Evolutionary conservation across 2,888 invertebrate genomes (phyloP).

Genomic region (Chironomus riparius): DNA sequence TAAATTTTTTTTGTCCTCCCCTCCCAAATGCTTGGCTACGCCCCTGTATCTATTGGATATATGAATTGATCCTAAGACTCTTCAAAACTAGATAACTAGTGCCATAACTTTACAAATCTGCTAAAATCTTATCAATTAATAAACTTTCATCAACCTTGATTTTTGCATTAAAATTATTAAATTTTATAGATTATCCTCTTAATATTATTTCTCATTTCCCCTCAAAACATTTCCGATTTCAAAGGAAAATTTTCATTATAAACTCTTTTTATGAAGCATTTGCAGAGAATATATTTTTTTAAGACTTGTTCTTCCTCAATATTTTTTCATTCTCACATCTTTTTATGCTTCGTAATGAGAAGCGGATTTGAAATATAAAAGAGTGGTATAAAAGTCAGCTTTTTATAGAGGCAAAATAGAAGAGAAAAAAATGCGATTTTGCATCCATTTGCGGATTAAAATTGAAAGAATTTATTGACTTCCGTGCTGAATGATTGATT

Average conservation of each 20-base stretch:
- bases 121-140: too few relatives aligned
- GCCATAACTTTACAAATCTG: too few relatives aligned
- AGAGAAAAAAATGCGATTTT: not conserved
- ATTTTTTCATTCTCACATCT: not conserved
- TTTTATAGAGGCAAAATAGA: not conserved
- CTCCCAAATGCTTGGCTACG: too few relatives aligned
- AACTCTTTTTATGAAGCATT: not conserved
- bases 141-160: too few relatives aligned
- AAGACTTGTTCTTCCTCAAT: not conserved
- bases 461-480: too few relatives aligned
- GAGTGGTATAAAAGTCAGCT: not conserved
- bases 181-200: not conserved
- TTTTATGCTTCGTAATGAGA: not conserved
- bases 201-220: not conserved
- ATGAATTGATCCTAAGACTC: too few relatives aligned
- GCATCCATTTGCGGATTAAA: not conserved
- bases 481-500: not conserved
- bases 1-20: too few relatives aligned
- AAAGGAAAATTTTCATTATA: not conserved
- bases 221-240: not conserved
- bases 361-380: not conserved
- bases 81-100: too few relatives aligned
- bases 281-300: not conserved
- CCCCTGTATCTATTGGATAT: too few relatives aligned
- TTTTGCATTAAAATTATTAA: not conserved